Percentiles rank a stretch among this genome's conserved stretches.
These are phyloP conservation scores for Drosophila lutescens DNA, from an alignment of 2,888 invertebrate species.

Conservation along the genomic window DNA sequence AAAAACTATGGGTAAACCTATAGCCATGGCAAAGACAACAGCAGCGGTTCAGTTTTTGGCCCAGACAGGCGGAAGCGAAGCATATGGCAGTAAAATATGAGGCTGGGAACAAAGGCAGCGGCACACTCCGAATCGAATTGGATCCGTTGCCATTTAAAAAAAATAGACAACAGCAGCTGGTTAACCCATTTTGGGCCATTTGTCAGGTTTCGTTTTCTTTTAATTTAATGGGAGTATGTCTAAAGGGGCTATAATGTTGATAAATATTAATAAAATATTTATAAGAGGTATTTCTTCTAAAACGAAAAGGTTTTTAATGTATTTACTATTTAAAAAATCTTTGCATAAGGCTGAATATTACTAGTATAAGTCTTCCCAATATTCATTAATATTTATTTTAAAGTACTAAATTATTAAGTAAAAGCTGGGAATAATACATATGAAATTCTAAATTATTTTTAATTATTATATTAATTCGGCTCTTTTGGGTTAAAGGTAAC, in stretches of 20 bases:
- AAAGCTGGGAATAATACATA: too few species aligned
- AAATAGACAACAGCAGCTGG: slow-evolving; percentile 1
- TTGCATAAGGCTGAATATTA: too few species aligned
- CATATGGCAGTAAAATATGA: slow-evolving; percentile 49
- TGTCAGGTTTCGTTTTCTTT: not conserved
- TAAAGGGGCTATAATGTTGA: not conserved
- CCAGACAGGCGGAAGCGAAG: slow-evolving; percentile 24
- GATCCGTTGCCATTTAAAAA: slow-evolving; percentile 18
- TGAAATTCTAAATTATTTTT: too few species aligned
- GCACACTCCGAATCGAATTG: slow-evolving; percentile 38
- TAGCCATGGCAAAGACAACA: slow-evolving; percentile 5
- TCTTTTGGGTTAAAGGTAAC: slow-evolving; percentile 48
- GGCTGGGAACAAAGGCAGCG: slow-evolving; percentile 62
- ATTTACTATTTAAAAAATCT: not conserved
- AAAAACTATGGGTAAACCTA: not conserved
- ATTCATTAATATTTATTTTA: too few species aligned
- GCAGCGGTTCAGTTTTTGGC: slow-evolving; percentile 4
- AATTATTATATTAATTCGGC: not conserved
- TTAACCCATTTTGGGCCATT: slow-evolving; percentile 19
- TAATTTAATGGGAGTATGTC: not conserved
- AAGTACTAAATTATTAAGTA: too few species aligned
- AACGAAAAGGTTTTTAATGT: too few species aligned
- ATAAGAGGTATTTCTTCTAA: not conserved
- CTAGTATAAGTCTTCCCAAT: too few species aligned
- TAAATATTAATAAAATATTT: too few species aligned